phyloP scores from a whole-genome alignment of 2,113 vertebrate genomes.

The Morone chrysops region DNA sequence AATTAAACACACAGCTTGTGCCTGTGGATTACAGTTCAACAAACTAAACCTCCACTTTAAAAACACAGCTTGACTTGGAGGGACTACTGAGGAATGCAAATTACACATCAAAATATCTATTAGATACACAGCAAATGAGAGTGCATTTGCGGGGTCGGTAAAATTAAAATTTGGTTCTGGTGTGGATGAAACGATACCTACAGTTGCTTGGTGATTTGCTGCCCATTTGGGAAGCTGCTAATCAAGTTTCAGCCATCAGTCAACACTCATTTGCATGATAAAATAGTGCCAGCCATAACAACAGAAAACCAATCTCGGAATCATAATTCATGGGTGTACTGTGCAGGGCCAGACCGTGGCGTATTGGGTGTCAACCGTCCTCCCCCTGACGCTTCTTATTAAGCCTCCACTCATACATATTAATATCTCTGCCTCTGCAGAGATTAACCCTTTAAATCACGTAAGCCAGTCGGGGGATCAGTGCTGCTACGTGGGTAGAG shows the following conservation, averaged over 20 bases:
- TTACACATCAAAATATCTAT: constrained; percentile 26
- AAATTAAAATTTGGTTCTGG: constrained; percentile 41
- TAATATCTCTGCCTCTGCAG: constrained; percentile 73
- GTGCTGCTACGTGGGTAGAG: constrained; percentile 41
- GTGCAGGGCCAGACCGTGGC: constrained; percentile 56
- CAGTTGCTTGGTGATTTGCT: constrained; percentile 70
- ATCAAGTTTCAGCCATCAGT: constrained; percentile 77
- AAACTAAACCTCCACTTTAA: constrained; percentile 48
- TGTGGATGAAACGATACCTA: constrained; percentile 32
- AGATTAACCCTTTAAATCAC: constrained; percentile 81
- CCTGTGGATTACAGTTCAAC: constrained; percentile 47
- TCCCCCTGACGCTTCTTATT: constrained; percentile 78
- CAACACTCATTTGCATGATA: constrained; percentile 80
- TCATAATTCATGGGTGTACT: constrained; percentile 73
- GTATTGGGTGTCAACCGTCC: constrained; percentile 69
- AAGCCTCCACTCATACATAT: constrained; percentile 83
- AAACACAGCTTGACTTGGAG: constrained; percentile 32
- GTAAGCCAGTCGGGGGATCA: constrained; percentile 35
- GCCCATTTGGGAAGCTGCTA: constrained; percentile 72
- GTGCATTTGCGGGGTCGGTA: neutral
- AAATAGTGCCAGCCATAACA: constrained; percentile 75
- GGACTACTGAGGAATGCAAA: constrained; percentile 37
- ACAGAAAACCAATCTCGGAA: constrained; percentile 77
- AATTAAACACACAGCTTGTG: constrained; percentile 59
- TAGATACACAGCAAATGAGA: constrained; percentile 8